Evolutionary conservation across 2,888 invertebrate species (phyloP).

Genomic region (Scrobipalpa costella): DNA sequence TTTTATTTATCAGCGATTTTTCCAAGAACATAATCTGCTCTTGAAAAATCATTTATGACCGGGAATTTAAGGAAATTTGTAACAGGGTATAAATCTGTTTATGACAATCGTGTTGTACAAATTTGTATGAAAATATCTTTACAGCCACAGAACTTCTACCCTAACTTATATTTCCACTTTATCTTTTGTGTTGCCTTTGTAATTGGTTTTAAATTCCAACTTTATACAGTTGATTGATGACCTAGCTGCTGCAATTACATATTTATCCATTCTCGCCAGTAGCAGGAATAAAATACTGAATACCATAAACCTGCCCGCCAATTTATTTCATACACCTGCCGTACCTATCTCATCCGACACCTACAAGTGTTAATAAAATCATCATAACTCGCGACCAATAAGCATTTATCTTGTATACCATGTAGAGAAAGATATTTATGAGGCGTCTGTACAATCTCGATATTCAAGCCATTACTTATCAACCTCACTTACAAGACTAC

Average conservation of each 20-base stretch:
- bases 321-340: background rate
- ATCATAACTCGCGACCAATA: conserved; percentile 18
- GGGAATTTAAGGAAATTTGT: background rate
- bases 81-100: too few relatives aligned
- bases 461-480: conserved; percentile 1
- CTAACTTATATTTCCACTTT: background rate
- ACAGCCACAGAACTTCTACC: background rate
- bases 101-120: too few relatives aligned
- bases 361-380: conserved; percentile 13
- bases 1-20: conserved; percentile 27
- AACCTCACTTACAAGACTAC: background rate
- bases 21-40: background rate
- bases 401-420: background rate
- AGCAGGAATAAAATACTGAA: background rate
- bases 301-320: background rate
- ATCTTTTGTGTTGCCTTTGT: background rate
- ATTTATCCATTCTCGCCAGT: background rate
- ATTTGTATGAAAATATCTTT: too few relatives aligned
- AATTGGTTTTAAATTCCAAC: background rate
- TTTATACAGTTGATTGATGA: background rate
- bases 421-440: conserved; percentile 7
- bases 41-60: too few relatives aligned
- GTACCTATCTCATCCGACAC: background rate
- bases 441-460: background rate
- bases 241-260: background rate